Evolutionary conservation across 2,797 vertebrate genomes (phyloP).

Genomic region (Dromococcyx pavoninus): DNA sequence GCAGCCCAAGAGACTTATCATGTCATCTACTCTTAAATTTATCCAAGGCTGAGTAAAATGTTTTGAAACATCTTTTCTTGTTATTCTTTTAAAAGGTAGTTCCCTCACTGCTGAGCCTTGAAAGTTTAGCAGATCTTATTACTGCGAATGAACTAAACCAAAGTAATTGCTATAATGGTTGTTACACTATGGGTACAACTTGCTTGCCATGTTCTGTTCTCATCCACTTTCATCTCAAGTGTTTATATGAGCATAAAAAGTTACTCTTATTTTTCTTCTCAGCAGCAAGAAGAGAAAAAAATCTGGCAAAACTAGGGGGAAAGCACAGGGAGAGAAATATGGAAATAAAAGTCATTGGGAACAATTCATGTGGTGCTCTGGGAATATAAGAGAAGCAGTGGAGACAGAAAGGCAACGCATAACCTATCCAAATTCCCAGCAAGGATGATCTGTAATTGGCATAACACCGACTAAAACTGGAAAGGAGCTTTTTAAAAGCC

Average conservation of each 20-base stretch:
- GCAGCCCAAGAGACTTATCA: background rate
- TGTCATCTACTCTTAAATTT: constrained; percentile 61
- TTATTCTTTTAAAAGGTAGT: constrained; percentile 50
- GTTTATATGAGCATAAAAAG: constrained; percentile 26
- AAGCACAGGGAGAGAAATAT: background rate
- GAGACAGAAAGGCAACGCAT: background rate
- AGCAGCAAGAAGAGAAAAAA: background rate
- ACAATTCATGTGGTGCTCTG: background rate
- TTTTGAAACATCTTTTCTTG: constrained; percentile 55
- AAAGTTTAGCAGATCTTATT: constrained; percentile 61
- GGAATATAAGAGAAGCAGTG: background rate
- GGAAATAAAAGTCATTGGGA: background rate
- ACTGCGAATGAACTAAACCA: constrained; percentile 9
- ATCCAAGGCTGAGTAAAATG: constrained; percentile 44
- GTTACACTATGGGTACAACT: constrained; percentile 44
- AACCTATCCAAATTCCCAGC: background rate
- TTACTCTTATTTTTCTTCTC: constrained; percentile 23
- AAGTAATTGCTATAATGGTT: constrained; percentile 54
- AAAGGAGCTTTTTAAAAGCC: background rate
- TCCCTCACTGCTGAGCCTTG: constrained; percentile 49
- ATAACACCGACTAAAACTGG: background rate
- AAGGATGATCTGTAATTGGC: background rate
- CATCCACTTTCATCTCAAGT: constrained; percentile 50
- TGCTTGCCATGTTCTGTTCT: constrained; percentile 56
- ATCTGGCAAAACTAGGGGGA: background rate